Evolutionary conservation across 30 jellyfish, hydroid and myxozoan species (phyloP), one percentile per base, ranked within the genome.

Genomic region (Catostylus mosaicus): DNA sequence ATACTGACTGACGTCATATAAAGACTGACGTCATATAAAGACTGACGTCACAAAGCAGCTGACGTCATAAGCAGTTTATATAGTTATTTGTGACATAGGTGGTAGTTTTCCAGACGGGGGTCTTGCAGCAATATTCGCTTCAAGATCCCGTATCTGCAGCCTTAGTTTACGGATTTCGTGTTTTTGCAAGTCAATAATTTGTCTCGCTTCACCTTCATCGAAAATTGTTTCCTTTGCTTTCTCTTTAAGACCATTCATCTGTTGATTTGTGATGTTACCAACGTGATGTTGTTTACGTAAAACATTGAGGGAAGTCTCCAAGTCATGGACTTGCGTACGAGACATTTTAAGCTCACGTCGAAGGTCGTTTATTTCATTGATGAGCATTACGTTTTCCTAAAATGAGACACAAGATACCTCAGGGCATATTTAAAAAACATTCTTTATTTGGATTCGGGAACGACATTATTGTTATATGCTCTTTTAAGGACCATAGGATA

Each of bases 21-120:
- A n/a, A n/a, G n/a, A n/a, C n/a, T n/a, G n/a, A n/a, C n/a, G n/a
- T n/a, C n/a, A n/a, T n/a, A n/a, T n/a, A n/a, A n/a, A n/a, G n/a
- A n/a, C n/a, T n/a, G n/a, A n/a, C n/a, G n/a, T n/a, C n/a, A n/a
- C n/a, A n/a, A n/a, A n/a, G n/a, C n/a, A n/a, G n/a, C n/a, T n/a
- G n/a, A n/a, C n/a, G n/a, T n/a, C n/a, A n/a, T n/a, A n/a, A n/a
- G n/a, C 71, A 12, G 71, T 68, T 73, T 56, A 84, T 9, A 84
- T 84, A 6, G 88, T 22, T 72, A 89, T 89, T 47, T 82, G 87
- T 24, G 88, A 83, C 96, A 92, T 80, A 12, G 99, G 99, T 9
- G 97, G 97, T 27, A 83, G 85, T 27, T 90, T 75, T 26, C 95
- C 97, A 40, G 99, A 93, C 62, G 95, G 94, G 22, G 99, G 97